These are phyloP conservation scores for Chironex yamaguchii DNA, from an alignment of 30 jellyfish, hydroid and myxozoan species.

Conservation along the genomic window DNA sequence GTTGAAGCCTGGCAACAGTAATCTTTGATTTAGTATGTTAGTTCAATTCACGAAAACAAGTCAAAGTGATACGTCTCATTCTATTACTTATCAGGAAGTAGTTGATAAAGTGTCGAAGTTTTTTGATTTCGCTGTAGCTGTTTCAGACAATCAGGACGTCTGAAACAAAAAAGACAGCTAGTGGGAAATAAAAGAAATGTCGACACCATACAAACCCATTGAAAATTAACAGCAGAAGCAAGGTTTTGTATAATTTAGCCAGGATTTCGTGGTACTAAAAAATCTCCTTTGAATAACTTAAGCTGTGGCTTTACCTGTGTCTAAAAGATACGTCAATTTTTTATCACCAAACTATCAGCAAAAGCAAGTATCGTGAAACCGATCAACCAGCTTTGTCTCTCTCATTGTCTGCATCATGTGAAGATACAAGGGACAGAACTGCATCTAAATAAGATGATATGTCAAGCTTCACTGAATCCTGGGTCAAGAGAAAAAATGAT, in stretches of 20 bases:
- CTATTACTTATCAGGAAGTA: background rate
- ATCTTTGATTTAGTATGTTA: slow-evolving; percentile 21
- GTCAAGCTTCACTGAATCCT: slow-evolving; percentile 21
- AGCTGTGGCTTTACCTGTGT: too few species aligned
- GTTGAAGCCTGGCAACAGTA: slow-evolving; percentile 54
- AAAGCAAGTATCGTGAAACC: slow-evolving; percentile 38
- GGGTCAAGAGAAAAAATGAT: slow-evolving; percentile 42
- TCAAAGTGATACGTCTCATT: background rate
- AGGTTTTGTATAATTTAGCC: slow-evolving; percentile 18
- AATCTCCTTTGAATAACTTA: slow-evolving; percentile 18
- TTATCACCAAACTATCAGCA: slow-evolving; percentile 7
- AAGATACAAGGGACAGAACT: slow-evolving; percentile 11
- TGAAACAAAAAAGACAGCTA: slow-evolving; percentile 47
- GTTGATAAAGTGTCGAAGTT: slow-evolving; percentile 21
- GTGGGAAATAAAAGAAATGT: slow-evolving; percentile 33
- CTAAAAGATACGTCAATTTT: slow-evolving; percentile 18
- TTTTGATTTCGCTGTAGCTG: slow-evolving; percentile 48
- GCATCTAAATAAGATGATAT: slow-evolving; percentile 44
- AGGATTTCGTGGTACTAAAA: slow-evolving; percentile 19
- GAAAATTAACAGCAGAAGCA: slow-evolving; percentile 18
- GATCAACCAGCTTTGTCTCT: slow-evolving; percentile 57
- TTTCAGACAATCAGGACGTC: slow-evolving; percentile 31
- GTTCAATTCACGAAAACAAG: slow-evolving; percentile 51
- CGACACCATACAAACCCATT: slow-evolving; percentile 14
- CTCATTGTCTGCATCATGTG: slow-evolving; percentile 45